Evolutionary conservation across 2,113 vertebrate genomes (phyloP).

Genomic region (Phaethon lepturus): DNA sequence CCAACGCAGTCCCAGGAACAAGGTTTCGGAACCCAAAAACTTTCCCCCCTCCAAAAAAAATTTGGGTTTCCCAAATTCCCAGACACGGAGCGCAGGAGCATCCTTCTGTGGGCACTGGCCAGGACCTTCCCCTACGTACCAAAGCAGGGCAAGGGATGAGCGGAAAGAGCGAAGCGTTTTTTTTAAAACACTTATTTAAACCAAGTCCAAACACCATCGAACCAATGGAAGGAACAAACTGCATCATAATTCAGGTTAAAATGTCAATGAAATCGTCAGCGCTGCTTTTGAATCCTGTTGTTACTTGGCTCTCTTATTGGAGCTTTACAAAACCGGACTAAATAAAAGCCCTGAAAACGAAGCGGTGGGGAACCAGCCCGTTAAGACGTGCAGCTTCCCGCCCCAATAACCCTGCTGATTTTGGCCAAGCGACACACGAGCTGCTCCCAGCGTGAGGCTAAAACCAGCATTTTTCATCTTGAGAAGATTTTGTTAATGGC

Average conservation of each 20-base stretch:
- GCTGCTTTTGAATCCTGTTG: background rate
- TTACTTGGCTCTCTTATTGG: background rate
- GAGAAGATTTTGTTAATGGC: background rate
- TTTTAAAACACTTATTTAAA: background rate
- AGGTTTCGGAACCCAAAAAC: background rate
- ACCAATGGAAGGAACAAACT: background rate
- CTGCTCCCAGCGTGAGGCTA: background rate
- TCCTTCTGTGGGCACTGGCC: background rate
- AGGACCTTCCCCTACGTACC: background rate
- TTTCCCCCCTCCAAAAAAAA: background rate
- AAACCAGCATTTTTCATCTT: background rate
- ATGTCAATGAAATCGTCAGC: background rate
- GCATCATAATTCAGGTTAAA: background rate
- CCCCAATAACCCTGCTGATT: background rate
- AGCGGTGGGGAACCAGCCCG: background rate
- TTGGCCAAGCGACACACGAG: background rate
- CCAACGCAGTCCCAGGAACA: fast-evolving
- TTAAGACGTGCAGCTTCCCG: background rate
- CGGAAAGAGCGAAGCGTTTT: background rate
- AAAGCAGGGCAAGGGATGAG: background rate
- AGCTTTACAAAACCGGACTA: background rate
- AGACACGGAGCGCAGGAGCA: fast-evolving
- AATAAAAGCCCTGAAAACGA: background rate
- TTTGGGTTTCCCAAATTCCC: background rate
- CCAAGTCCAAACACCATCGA: background rate